Evolutionary conservation across 2,888 invertebrate species (phyloP), one percentile per base, ranked within the genome.

Genomic region (Creontiades dilutus): DNA sequence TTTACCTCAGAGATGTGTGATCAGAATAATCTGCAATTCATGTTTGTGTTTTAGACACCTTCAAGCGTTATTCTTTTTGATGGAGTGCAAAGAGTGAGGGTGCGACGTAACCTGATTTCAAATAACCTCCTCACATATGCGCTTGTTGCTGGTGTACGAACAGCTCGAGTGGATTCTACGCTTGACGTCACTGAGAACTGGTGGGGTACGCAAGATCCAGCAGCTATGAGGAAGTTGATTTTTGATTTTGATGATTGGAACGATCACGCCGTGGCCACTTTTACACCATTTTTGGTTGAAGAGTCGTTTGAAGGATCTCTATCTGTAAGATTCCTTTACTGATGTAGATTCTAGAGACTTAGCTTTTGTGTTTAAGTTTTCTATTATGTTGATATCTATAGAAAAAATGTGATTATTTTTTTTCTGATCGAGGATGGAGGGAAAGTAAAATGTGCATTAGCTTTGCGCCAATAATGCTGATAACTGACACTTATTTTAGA

Each of bases 221-320:
- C 94, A 7, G 94, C 95, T 89, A 99, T 99, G 88, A 95, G 96
- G 92, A 95, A 95, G 86, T 95, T 96, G 93, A 98, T 99, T 92
- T 99, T 99, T 93, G 99, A 99, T 94, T 99, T 99, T 93, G 99
- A 99, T 93, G 99, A 99, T 93, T 99, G 99, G 99, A 99, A 99
- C 93, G 98, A 98, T 93, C 98, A 98, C 93, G 99, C 99, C 0
- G 95, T 99, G 86, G 99, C 99, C 0, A 95, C 96, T 16, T 99
- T 96, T 93, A 95, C 96, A 89, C 99, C 99, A 0, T 99, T 96
- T 93, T 94, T 99, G 90, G 95, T 96, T 0, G 96, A 96, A 93
- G 96, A 97, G 91, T 94, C 95, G 84, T 95, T 97, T 92, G 96
- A 96, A 91, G 95, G 96, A 0, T 97, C 97, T 92, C 94, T 96